These are phyloP conservation scores for Nymphalis io DNA, from an alignment of 1,140 invertebrate species.

Conservation along the genomic window DNA sequence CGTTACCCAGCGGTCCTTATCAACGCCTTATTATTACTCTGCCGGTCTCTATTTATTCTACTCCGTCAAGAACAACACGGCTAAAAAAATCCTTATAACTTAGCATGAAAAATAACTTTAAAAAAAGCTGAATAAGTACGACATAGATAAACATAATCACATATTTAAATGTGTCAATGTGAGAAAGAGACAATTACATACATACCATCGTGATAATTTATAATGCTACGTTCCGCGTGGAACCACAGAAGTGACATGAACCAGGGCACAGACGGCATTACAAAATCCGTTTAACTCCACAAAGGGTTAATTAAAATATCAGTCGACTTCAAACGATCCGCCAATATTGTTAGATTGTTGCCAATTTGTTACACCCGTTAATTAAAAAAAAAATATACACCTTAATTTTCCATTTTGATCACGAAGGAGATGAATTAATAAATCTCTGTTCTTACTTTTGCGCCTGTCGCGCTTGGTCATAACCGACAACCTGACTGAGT, in stretches of 20 bases:
- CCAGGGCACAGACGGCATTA: slow-evolving; percentile 29
- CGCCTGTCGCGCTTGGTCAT: no score
- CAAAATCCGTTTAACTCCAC: slow-evolving; percentile 34
- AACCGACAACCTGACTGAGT: no score
- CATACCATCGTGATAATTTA: background rate
- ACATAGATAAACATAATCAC: background rate
- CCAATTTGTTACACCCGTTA: background rate
- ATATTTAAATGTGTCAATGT: background rate
- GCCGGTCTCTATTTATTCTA: no score
- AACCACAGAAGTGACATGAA: slow-evolving; percentile 10
- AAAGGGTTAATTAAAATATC: slow-evolving; percentile 58
- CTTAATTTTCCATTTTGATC: background rate
- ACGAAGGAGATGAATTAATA: no score
- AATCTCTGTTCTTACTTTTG: no score
- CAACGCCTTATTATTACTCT: no score
- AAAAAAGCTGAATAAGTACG: no score
- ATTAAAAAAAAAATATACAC: no score
- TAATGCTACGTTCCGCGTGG: background rate
- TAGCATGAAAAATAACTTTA: no score
- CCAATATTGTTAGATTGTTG: background rate
- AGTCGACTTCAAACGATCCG: slow-evolving; percentile 18
- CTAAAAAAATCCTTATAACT: no score
- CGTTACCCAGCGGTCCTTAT: no score
- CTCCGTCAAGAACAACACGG: no score
- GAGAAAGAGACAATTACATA: background rate